A percentile compares a stretch with the other conserved stretches of the same genome.
These are phyloP conservation scores for Cephalopachus bancanus DNA, from an alignment of 2,797 vertebrate genomes.

Conservation along the genomic window DNA sequence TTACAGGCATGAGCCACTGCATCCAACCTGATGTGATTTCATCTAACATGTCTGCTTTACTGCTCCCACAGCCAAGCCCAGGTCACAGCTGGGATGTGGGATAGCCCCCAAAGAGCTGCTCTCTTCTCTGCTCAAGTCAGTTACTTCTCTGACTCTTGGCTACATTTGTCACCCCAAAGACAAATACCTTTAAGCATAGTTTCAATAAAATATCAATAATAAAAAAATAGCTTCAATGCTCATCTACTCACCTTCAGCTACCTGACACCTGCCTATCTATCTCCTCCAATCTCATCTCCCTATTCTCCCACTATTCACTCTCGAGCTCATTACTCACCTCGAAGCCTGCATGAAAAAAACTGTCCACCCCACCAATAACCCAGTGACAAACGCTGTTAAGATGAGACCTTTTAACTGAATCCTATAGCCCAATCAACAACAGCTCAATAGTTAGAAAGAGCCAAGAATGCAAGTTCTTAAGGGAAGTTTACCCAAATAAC, in stretches of 20 bases:
- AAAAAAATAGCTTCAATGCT: neutral
- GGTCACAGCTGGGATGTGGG: neutral
- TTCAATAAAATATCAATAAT: too few relatives aligned
- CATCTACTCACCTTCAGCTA: neutral
- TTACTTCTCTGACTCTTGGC: neutral
- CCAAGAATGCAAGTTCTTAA: neutral
- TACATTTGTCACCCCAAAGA: neutral
- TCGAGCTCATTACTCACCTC: neutral
- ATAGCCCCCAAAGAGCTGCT: neutral
- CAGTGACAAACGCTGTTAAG: neutral
- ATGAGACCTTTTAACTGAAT: neutral
- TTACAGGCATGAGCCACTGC: too few relatives aligned
- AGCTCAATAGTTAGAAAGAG: neutral
- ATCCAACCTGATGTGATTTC: neutral
- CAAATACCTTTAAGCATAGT: neutral
- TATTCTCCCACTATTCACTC: neutral
- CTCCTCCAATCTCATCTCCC: neutral
- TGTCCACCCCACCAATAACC: neutral
- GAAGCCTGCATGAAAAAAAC: neutral
- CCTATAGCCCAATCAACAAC: fast-evolving
- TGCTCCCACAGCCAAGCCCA: neutral
- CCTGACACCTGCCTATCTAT: too few relatives aligned
- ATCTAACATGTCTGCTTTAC: slow-evolving; percentile 26
- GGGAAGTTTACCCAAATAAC: neutral
- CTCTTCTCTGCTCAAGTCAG: neutral